Conservation (phyloP, 2,888 invertebrate species). For the Hypercompe scribonia region DNA sequence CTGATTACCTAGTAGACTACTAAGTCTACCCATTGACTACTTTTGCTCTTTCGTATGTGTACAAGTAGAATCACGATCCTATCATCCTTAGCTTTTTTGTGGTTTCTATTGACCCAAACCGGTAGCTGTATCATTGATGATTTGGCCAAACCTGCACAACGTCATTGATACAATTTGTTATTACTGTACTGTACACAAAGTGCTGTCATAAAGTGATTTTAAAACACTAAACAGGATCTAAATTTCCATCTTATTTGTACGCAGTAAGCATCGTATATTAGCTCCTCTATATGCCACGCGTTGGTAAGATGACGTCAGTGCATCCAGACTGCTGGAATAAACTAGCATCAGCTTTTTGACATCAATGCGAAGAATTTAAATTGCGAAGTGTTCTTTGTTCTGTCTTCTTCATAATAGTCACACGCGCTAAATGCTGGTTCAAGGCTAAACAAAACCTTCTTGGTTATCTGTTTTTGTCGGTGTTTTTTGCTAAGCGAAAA, state of each 20-base stretch:
- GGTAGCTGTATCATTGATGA: no score
- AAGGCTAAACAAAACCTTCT: slow-evolving; percentile 4
- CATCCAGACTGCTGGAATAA: slow-evolving; percentile 23
- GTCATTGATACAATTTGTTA: background rate
- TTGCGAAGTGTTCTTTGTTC: slow-evolving; percentile 24
- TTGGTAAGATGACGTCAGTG: slow-evolving; percentile 55
- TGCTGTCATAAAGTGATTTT: slow-evolving; percentile 3
- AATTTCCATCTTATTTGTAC: slow-evolving; percentile 55
- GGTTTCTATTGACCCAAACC: no score
- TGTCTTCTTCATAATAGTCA: slow-evolving; percentile 5
- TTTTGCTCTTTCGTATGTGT: no score
- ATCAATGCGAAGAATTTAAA: slow-evolving; percentile 22
- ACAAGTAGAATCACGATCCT: no score
- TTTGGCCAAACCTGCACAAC: no score
- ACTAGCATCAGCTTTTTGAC: background rate
- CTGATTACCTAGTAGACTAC: no score
- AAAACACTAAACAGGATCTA: slow-evolving; percentile 19
- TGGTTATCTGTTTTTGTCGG: background rate
- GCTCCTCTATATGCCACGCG: slow-evolving; percentile 29
- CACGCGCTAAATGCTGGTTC: background rate
- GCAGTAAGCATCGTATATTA: slow-evolving; percentile 49
- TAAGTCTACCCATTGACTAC: no score
- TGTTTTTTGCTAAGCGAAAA: background rate
- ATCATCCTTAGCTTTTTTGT: no score
- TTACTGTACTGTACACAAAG: background rate